Percentiles rank a stretch among this genome's conserved stretches.
Conservation (phyloP, 1,140 invertebrate genomes). For the Oncopodura yosiiana region DNA sequence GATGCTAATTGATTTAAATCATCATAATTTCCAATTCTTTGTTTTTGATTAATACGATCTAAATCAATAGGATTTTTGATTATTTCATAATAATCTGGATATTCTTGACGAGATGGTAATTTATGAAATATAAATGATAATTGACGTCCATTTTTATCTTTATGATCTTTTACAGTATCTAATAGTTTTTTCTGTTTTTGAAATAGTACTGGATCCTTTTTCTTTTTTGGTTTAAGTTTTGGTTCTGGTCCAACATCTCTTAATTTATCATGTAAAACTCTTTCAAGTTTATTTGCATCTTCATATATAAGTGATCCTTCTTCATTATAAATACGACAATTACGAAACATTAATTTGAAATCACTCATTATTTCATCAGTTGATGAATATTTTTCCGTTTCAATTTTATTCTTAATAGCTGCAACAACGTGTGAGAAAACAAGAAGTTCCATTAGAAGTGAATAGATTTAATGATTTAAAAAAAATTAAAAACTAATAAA, state of each 20-base stretch:
- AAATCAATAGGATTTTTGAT: slow-evolving; percentile 97
- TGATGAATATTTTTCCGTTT: slow-evolving; percentile 49
- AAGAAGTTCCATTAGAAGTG: too few relatives aligned
- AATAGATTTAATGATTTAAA: too few relatives aligned
- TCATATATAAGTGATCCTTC: slow-evolving; percentile 89
- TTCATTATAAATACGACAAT: slow-evolving; percentile 92
- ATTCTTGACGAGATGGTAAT: slow-evolving; percentile 79
- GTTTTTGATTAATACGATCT: slow-evolving; percentile 82
- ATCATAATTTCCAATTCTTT: slow-evolving; percentile 68
- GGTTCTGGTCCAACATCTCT: slow-evolving; percentile 55
- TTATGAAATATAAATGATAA: slow-evolving; percentile 88
- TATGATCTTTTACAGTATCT: slow-evolving; percentile 78
- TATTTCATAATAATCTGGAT: slow-evolving; percentile 95
- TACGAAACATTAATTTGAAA: slow-evolving; percentile 82
- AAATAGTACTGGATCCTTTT: slow-evolving; percentile 36
- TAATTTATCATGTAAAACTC: slow-evolving; percentile 70
- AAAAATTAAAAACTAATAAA: too few relatives aligned
- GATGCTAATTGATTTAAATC: slow-evolving; percentile 79
- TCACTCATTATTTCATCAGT: slow-evolving; percentile 58
- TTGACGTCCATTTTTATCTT: slow-evolving; percentile 75
- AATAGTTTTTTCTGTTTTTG: slow-evolving; percentile 78
- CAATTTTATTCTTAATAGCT: slow-evolving; percentile 51
- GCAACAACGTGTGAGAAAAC: too few relatives aligned
- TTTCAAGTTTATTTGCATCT: slow-evolving; percentile 81
- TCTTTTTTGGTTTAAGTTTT: slow-evolving; percentile 21